Percentiles rank a stretch among this genome's conserved stretches.
Evolutionary conservation across 2,797 vertebrate species (phyloP).

Genomic region (Coregonus ussuriensis): DNA sequence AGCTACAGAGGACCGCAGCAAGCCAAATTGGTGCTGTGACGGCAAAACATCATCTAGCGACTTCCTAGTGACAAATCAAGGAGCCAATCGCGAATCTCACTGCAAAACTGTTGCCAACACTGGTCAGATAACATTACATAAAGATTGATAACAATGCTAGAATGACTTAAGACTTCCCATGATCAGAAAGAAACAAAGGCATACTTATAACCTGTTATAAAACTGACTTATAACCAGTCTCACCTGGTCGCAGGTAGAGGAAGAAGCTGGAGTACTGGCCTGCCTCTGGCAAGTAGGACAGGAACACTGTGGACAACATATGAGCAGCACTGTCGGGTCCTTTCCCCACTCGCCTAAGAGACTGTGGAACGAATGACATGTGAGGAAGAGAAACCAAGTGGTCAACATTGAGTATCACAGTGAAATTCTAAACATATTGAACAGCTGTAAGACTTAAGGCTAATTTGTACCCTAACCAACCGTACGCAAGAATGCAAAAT

Average conservation of each 20-base stretch:
- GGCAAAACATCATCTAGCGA: too few relatives aligned
- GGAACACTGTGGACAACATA: conserved; percentile 90
- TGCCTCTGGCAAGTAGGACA: conserved; percentile 89
- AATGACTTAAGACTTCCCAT: too few relatives aligned
- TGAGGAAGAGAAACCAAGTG: background rate
- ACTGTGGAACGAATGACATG: conserved; percentile 49
- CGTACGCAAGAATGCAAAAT: too few relatives aligned
- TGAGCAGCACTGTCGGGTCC: conserved; percentile 86
- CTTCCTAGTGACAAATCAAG: too few relatives aligned
- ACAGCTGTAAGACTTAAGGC: background rate
- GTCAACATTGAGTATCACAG: background rate
- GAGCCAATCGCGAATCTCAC: too few relatives aligned
- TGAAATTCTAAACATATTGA: background rate
- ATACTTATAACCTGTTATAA: background rate
- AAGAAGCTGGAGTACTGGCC: conserved; percentile 93
- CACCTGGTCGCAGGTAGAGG: conserved; percentile 87
- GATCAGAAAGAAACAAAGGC: background rate
- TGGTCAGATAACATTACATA: too few relatives aligned
- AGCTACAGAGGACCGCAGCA: too few relatives aligned
- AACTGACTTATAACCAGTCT: background rate
- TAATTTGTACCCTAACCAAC: background rate
- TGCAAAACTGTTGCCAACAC: too few relatives aligned
- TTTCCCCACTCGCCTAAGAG: conserved; percentile 85
- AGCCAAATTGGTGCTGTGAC: too few relatives aligned
- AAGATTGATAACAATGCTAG: too few relatives aligned